Conservation (phyloP, 2,113 vertebrate species). For the Dicrurus megarhynchus region DNA sequence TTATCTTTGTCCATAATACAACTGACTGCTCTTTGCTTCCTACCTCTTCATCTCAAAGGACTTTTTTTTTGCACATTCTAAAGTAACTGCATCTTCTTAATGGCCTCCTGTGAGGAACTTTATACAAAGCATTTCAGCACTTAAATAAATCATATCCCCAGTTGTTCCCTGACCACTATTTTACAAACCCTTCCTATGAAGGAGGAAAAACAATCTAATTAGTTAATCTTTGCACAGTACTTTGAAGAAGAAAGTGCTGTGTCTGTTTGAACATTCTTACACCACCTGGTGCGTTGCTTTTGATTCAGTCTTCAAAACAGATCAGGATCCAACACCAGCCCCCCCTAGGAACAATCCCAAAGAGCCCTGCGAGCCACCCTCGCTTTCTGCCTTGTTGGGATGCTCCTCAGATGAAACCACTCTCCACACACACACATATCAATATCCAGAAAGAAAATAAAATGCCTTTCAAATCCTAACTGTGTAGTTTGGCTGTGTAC, state of each 20-base stretch:
- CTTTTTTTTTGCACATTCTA: neutral
- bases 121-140: constrained; percentile 17
- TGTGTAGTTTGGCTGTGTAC: neutral
- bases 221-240: constrained; percentile 24
- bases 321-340: neutral
- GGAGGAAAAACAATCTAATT: constrained; percentile 39
- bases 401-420: neutral
- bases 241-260: constrained; percentile 12
- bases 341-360: neutral
- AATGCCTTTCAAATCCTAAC: neutral
- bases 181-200: neutral
- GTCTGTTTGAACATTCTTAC: constrained; percentile 10
- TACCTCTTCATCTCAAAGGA: neutral
- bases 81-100: constrained; percentile 26
- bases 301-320: neutral
- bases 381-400: neutral
- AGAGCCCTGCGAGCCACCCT: neutral
- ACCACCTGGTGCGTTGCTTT: neutral
- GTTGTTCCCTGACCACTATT: neutral
- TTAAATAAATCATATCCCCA: constrained; percentile 56
- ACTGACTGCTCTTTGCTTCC: neutral
- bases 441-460: neutral
- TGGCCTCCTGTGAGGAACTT: constrained; percentile 12
- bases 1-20: neutral
- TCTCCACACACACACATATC: neutral